Evolutionary conservation across 1,140 invertebrate genomes (phyloP).

Genomic region (Drosophila auraria): DNA sequence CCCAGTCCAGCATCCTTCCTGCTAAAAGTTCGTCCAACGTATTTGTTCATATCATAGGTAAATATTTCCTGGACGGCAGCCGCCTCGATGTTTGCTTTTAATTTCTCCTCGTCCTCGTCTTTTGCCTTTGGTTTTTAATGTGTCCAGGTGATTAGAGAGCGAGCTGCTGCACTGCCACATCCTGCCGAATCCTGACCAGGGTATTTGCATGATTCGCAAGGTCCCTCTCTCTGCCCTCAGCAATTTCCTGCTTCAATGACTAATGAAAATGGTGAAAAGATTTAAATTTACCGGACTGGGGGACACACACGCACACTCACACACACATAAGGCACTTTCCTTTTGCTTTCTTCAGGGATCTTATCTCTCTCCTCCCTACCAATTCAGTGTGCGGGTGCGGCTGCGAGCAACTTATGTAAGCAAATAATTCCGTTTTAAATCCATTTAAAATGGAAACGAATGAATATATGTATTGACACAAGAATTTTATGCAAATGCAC

Average conservation of each 20-base stretch:
- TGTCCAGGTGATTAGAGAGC: constrained; percentile 57
- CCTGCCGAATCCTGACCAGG: constrained; percentile 17
- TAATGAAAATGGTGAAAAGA: constrained; percentile 63
- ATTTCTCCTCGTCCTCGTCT: constrained; percentile 60
- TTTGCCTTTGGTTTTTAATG: constrained; percentile 42
- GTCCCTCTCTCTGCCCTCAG: constrained; percentile 16
- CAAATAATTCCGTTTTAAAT: constrained; percentile 71
- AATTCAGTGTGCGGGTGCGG: constrained; percentile 20
- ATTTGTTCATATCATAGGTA: constrained; percentile 74
- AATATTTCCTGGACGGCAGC: constrained; percentile 51
- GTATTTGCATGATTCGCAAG: constrained; percentile 54
- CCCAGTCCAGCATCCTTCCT: constrained; percentile 8
- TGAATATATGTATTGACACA: constrained; percentile 17
- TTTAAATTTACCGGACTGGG: constrained; percentile 55
- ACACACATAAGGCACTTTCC: constrained; percentile 26
- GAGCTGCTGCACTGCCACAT: constrained; percentile 17
- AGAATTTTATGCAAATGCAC: constrained; percentile 26
- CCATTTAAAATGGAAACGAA: constrained; percentile 64
- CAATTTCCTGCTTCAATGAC: constrained; percentile 74
- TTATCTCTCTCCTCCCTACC: constrained; percentile 9
- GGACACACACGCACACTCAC: constrained; percentile 29
- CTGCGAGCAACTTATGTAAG: constrained; percentile 35
- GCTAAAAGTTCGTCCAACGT: constrained; percentile 56
- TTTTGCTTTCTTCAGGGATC: constrained; percentile 24
- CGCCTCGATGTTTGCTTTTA: constrained; percentile 72